Evolutionary conservation across 1,140 invertebrate species (phyloP).

Genomic region (Drosophila malerkotliana): DNA sequence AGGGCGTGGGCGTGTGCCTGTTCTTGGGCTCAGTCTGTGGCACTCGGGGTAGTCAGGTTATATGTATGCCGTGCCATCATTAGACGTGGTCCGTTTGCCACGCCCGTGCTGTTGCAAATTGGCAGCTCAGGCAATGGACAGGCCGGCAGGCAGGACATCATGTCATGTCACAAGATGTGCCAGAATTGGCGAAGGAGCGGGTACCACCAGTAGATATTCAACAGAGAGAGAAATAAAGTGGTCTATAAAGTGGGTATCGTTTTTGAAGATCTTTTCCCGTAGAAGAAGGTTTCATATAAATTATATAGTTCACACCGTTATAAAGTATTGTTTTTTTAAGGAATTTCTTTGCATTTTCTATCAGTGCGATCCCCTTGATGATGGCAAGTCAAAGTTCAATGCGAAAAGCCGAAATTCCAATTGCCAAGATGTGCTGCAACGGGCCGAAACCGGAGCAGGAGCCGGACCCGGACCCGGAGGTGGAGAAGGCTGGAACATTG

Average conservation of each 20-base stretch:
- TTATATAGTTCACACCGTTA: too few relatives aligned
- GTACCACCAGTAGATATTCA: background rate
- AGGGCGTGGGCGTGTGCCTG: slow-evolving; percentile 15
- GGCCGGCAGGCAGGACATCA: slow-evolving; percentile 40
- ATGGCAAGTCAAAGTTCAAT: slow-evolving; percentile 77
- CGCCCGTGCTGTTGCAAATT: slow-evolving; percentile 77
- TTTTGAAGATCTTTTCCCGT: too few relatives aligned
- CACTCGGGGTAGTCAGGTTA: slow-evolving; percentile 52
- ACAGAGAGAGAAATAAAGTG: background rate
- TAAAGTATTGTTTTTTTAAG: background rate
- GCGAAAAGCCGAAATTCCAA: slow-evolving; percentile 68
- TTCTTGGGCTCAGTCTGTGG: slow-evolving; percentile 11
- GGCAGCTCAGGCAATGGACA: slow-evolving; percentile 69
- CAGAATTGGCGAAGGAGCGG: background rate
- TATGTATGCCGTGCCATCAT: slow-evolving; percentile 79
- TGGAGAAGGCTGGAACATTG: slow-evolving; percentile 48
- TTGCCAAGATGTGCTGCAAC: slow-evolving; percentile 62
- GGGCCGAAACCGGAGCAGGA: background rate
- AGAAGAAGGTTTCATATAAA: too few relatives aligned
- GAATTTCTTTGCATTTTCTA: background rate
- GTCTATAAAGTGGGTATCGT: background rate
- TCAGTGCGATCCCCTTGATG: slow-evolving; percentile 28
- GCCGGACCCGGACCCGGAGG: background rate
- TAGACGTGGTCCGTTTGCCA: slow-evolving; percentile 80
- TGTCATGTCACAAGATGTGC: slow-evolving; percentile 68